Evolutionary conservation across 2,113 vertebrate genomes (phyloP), one percentile per base, ranked within the genome.

Genomic region (Toxotes chatareus): DNA sequence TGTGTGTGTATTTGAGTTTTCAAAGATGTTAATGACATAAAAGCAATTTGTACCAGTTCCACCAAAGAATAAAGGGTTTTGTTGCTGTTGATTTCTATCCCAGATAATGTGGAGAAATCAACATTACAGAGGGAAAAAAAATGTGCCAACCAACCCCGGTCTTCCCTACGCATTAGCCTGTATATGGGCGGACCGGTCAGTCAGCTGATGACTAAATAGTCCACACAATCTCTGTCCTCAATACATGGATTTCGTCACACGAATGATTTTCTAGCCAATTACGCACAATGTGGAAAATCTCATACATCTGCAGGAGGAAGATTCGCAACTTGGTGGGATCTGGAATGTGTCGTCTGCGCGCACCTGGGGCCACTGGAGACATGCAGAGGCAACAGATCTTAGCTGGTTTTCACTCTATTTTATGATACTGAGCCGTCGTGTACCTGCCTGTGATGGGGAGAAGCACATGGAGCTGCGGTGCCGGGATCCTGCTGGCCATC

Each of bases 181-280:
- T 65, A 1, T 8, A 36, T 85, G 88, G 90, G 90, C 89, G 86
- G 90, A 80, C 47, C 87, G 64, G 79, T 55, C 85, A 76, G 89
- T 92, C 91, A 91, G 88, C 90, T 93, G 91, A 92, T 66, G 46
- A 49, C 84, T 85, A n/a, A 82, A 82, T 63, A 74, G 80, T 79
- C 84, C 85, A 27, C 87, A 85, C 84, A 79, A 5, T 84, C 73
- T 85, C 84, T 61, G 62, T 73, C 82, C 84, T 85, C 88, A 36
- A 60, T 85, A 38, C 83, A 68, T 13, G 85, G 32, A 44, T 79
- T 76, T 73, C 79, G 75, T 90, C 90, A 85, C 82, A 57, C 55
- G 60, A 67, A 73, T 77, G 75, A 51, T 76, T 87, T 87, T 79
- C 65, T 68, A 71, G 76, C 73, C 86, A 87, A 82, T 90, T 88